Percentiles rank a stretch among this genome's conserved stretches.
These are phyloP conservation scores for Dorcus hopei DNA, from an alignment of 2,888 invertebrate species.

Conservation along the genomic window DNA sequence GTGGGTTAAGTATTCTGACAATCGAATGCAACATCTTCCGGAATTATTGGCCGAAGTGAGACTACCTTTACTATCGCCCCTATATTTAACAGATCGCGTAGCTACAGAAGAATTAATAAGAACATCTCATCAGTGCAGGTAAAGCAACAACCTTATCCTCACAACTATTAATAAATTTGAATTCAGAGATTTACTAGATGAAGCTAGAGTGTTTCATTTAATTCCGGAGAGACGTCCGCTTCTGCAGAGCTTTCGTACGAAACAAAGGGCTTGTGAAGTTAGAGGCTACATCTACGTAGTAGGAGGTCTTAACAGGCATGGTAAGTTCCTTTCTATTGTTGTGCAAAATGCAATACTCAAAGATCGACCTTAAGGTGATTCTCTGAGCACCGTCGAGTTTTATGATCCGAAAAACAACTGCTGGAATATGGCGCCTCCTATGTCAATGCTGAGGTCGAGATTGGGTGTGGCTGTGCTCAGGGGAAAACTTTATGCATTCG, in stretches of 20 bases:
- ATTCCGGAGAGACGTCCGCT: conserved; percentile 80
- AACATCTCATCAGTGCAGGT: conserved; percentile 75
- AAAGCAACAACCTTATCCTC: conserved; percentile 19
- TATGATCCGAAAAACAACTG: conserved; percentile 68
- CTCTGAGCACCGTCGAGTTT: conserved; percentile 79
- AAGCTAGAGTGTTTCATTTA: conserved; percentile 83
- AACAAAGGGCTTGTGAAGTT: conserved; percentile 72
- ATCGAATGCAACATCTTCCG: conserved; percentile 60
- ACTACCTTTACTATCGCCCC: conserved; percentile 75
- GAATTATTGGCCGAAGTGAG: conserved; percentile 72
- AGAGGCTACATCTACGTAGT: conserved; percentile 83
- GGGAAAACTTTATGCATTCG: conserved; percentile 75
- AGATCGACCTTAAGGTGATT: conserved; percentile 56
- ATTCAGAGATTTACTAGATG: conserved; percentile 75
- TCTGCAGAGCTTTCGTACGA: conserved; percentile 72
- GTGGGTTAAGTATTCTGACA: conserved; percentile 70
- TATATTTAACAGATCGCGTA: conserved; percentile 77
- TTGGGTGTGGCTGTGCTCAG: conserved; percentile 82
- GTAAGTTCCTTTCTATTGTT: conserved; percentile 38
- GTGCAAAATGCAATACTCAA: conserved; percentile 4
- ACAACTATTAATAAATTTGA: conserved; percentile 8
- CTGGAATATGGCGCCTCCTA: conserved; percentile 77
- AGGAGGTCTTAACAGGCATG: conserved; percentile 79
- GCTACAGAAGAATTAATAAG: conserved; percentile 75
- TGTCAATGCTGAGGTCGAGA: conserved; percentile 79